A percentile compares a stretch with the other conserved stretches of the same genome.
These are phyloP conservation scores for Epizoanthus scotinus DNA, from an alignment of 92 coral and sea anemone species.

Conservation along the genomic window DNA sequence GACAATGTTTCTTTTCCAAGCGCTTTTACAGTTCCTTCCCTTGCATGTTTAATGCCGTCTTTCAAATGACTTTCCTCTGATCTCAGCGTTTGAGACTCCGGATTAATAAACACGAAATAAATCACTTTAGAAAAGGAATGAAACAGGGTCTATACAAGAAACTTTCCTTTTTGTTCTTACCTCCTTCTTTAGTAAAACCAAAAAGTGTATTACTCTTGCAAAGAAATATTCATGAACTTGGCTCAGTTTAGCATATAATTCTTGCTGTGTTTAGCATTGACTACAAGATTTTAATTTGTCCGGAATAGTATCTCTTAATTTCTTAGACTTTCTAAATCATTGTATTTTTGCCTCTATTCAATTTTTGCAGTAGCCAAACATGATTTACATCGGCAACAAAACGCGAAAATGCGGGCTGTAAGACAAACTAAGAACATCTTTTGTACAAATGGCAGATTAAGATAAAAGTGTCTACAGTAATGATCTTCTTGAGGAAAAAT, in stretches of 20 bases:
- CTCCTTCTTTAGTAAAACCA: too few species aligned
- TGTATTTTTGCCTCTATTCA: not conserved
- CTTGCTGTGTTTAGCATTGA: constrained; percentile 4
- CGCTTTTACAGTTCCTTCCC: not conserved
- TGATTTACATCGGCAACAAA: constrained; percentile 27
- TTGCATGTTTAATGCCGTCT: constrained; percentile 22
- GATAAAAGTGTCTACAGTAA: not conserved
- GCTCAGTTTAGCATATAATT: not conserved
- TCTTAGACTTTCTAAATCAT: constrained; percentile 10
- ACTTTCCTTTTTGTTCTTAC: not conserved
- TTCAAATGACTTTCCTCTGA: constrained; percentile 36
- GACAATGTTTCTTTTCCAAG: not conserved
- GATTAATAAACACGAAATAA: constrained; percentile 1
- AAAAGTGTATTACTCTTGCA: not conserved
- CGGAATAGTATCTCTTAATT: not conserved
- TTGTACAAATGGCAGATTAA: too few species aligned
- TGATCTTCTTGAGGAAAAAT: not conserved
- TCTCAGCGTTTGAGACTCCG: constrained; percentile 5
- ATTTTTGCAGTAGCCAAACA: constrained; percentile 32
- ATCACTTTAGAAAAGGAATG: not conserved
- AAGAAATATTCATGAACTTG: not conserved
- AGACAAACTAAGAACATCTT: too few species aligned
- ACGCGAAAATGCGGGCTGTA: not conserved
- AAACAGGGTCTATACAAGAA: not conserved
- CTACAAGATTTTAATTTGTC: not conserved